phyloP scores from a whole-genome alignment of 1,140 invertebrate genomes.

The Lordiphosa stackelbergi region DNA sequence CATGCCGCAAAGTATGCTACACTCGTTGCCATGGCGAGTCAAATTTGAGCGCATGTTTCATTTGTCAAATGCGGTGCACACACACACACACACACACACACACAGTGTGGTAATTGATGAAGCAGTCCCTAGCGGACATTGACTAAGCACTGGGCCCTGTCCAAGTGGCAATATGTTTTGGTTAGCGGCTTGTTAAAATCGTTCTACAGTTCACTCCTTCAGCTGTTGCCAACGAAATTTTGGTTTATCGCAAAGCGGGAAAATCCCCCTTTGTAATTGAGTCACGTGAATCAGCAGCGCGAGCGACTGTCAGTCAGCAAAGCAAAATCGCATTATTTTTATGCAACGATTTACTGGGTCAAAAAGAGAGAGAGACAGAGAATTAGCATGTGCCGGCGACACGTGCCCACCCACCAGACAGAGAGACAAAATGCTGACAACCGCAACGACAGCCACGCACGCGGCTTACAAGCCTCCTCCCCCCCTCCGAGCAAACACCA shows the following conservation, averaged over 20 bases:
- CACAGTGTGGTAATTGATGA: constrained; percentile 55
- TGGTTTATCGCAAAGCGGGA: constrained; percentile 4
- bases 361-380: background rate
- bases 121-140: constrained; percentile 54
- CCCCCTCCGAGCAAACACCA: constrained; percentile 2
- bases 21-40: constrained; percentile 27
- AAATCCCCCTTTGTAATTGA: constrained; percentile 59
- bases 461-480: constrained; percentile 2
- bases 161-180: constrained; percentile 56
- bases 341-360: constrained; percentile 19
- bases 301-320: constrained; percentile 33
- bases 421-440: constrained; percentile 32
- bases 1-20: constrained; percentile 22
- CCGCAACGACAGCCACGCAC: constrained; percentile 32
- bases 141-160: constrained; percentile 59
- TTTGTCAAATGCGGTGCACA: constrained; percentile 56
- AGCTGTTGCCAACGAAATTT: constrained; percentile 16
- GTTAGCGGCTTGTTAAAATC: constrained; percentile 35
- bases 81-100: background rate
- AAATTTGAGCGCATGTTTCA: constrained; percentile 65
- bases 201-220: background rate
- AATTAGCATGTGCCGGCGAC: constrained; percentile 36
- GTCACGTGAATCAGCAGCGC: constrained; percentile 61
- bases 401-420: constrained; percentile 6
- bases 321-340: constrained; percentile 43